Base-by-base conservation (phyloP, 2,797 vertebrate species). In the Manis crassicaudata region DNA sequence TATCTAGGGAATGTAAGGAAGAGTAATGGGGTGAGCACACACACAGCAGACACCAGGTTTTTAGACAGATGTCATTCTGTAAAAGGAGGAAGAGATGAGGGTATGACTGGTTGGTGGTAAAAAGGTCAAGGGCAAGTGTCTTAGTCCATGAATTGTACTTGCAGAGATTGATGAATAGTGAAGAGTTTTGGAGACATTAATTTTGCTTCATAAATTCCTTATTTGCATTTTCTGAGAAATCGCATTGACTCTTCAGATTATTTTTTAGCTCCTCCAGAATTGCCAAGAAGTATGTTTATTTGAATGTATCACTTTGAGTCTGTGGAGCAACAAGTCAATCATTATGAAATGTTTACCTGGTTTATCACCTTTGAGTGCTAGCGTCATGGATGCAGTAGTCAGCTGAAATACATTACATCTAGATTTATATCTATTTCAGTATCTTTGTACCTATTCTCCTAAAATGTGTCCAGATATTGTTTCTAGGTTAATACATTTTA, bases 161-260 rank as follows among this genome's bases (percentile, higher is more conserved):
- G 2, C 9, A 90, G 50, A 63, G 21, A 14, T 35, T 83, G 10
- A 70, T 27, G 6, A 67, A 87, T 29, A 10, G n/a, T 92, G 9
- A 86, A 21, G 16, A 68, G 35, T 37, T 75, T 75, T 50, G 13
- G 83, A 52, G 79, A 75, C 3, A 84, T 70, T 43, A 5, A 25
- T 29, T 94, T 92, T 88, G 7, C 32, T 20, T 56, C 5, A 56
- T 58, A 29, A 80, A 60, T 87, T 60, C 6, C 2, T 6, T 72
- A n/a, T 56, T 70, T 43, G 8, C 9, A 20, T 91, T 82, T 92
- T 60, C 68, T 84, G 6, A 73, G 7, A 1, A 18, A 68, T 72
- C 32, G 25, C 52, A 50, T 21, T 86, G 58, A 91, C 16, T 79
- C 76, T 75, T 95, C n/a, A 54, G 25, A 67, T 68, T 87, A 3